Evolutionary conservation across 2,888 invertebrate genomes (phyloP).

Genomic region (Mimas tiliae): DNA sequence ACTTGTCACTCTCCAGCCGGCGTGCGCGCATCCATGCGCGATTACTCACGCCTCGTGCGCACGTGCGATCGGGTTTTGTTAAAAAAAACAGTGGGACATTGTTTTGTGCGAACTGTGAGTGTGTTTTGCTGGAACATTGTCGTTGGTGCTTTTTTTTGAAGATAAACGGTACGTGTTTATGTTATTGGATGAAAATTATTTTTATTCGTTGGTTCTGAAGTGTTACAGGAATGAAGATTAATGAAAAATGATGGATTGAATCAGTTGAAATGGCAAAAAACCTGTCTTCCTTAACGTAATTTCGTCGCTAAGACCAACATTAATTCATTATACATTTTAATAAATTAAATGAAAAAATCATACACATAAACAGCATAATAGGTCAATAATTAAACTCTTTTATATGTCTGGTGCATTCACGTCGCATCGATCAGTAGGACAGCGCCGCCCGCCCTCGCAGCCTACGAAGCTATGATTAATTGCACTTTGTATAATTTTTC

Average conservation of each 20-base stretch:
- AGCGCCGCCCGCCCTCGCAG: neutral
- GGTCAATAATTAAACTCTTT: too few species aligned
- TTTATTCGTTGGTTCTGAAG: neutral
- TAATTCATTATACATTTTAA: neutral
- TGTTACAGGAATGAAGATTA: constrained; percentile 3
- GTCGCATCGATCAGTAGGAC: neutral
- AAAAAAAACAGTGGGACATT: constrained; percentile 54
- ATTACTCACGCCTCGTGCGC: constrained; percentile 56
- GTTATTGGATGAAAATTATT: constrained; percentile 30
- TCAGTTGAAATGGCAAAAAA: neutral
- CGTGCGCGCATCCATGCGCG: constrained; percentile 76
- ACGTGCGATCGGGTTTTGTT: constrained; percentile 57
- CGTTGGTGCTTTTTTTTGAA: constrained; percentile 54
- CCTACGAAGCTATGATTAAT: neutral
- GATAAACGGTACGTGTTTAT: constrained; percentile 56
- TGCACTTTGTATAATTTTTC: neutral
- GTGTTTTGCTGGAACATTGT: constrained; percentile 55
- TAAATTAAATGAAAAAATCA: too few species aligned
- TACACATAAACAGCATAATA: too few species aligned
- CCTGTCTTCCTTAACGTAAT: too few species aligned
- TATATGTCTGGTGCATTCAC: neutral
- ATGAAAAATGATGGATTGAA: too few species aligned
- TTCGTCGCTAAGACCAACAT: too few species aligned
- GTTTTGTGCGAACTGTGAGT: constrained; percentile 72
- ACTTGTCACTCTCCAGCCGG: constrained; percentile 75